Percentiles rank a stretch among this genome's conserved stretches.
These are phyloP conservation scores for Escarpia spicata DNA, from an alignment of 2,888 invertebrate species.

Conservation along the genomic window DNA sequence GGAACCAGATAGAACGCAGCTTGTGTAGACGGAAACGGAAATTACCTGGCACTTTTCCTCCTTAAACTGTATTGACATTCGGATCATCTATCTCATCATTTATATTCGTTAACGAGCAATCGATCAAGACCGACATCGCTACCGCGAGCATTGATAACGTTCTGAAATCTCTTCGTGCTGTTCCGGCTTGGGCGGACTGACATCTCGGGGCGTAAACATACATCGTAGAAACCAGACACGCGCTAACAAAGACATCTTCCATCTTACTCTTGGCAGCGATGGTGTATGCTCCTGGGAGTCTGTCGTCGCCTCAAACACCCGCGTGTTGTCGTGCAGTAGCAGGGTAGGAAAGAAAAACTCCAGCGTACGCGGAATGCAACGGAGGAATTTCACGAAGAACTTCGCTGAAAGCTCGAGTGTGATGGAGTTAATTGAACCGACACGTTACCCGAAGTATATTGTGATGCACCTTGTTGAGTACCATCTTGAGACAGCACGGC, in stretches of 20 bases:
- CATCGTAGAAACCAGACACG: neutral
- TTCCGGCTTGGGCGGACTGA: neutral
- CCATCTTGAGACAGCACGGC: neutral
- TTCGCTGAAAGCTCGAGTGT: neutral
- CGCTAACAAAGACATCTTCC: neutral
- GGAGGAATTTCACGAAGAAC: neutral
- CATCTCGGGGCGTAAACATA: neutral
- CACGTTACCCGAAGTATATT: neutral
- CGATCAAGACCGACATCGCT: neutral
- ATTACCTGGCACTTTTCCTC: neutral
- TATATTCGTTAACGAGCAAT: neutral
- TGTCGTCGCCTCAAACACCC: neutral
- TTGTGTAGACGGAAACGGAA: neutral
- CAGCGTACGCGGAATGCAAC: neutral
- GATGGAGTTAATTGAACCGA: neutral
- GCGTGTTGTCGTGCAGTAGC: neutral
- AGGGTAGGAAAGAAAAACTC: neutral
- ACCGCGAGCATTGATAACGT: neutral
- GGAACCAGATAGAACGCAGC: neutral
- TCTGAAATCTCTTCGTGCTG: neutral
- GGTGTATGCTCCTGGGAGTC: neutral
- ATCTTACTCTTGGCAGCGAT: neutral
- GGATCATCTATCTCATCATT: neutral
- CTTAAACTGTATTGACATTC: neutral
- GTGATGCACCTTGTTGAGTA: neutral